These are phyloP conservation scores for Caenorhabditis sp. DNA, from an alignment of 2,888 invertebrate genomes.

Conservation along the genomic window DNA sequence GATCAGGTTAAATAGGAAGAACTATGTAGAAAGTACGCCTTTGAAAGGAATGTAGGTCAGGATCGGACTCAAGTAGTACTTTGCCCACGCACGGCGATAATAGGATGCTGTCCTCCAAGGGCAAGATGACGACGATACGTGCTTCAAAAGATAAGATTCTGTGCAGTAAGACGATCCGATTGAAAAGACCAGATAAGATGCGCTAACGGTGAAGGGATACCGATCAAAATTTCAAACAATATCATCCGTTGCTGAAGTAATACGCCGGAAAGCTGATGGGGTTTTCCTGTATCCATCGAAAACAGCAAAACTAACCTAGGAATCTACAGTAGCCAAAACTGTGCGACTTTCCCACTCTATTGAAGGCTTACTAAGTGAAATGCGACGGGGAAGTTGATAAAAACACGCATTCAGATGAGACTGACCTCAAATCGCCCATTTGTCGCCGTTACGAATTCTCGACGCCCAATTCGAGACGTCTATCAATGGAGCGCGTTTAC, in stretches of 20 bases:
- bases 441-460: slow-evolving; percentile 6
- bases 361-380: background rate
- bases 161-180: background rate
- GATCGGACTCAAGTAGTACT: slow-evolving; percentile 18
- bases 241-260: too few species aligned
- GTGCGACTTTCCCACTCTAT: background rate
- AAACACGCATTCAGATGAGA: slow-evolving; percentile 2
- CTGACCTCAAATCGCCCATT: slow-evolving; percentile 36
- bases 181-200: slow-evolving; percentile 22
- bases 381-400: background rate
- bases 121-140: background rate
- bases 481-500: slow-evolving; percentile 40
- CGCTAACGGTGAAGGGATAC: background rate
- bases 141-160: slow-evolving; percentile 43
- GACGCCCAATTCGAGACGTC: background rate
- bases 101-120: slow-evolving; percentile 11
- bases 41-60: slow-evolving; percentile 37
- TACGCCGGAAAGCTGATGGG: too few species aligned
- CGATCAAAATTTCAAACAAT: too few species aligned
- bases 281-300: too few species aligned
- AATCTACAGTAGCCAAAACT: too few species aligned
- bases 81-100: background rate
- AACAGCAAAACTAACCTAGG: too few species aligned
- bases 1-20: too few species aligned
- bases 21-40: too few species aligned